Conservation (phyloP, 2,797 vertebrate species). For the Crax fasciolata region DNA sequence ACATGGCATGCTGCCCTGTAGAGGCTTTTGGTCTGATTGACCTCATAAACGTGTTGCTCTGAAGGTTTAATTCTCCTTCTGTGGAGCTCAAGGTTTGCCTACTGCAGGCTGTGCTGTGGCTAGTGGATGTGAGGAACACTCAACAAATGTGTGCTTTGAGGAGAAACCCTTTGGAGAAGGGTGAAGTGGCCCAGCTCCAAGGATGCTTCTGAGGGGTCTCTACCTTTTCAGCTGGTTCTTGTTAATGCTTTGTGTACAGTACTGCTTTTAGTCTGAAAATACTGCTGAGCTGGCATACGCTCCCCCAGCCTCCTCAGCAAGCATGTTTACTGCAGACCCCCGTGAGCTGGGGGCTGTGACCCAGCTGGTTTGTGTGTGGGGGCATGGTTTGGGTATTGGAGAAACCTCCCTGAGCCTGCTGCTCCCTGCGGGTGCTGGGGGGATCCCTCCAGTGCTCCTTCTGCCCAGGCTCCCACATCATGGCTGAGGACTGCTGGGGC, state of each 20-base stretch:
- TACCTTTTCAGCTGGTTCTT: background rate
- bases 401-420: rapidly evolving
- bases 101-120: rapidly evolving
- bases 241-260: background rate
- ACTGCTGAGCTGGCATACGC: background rate
- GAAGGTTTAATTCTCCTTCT: background rate
- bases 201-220: background rate
- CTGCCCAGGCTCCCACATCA: rapidly evolving
- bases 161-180: background rate
- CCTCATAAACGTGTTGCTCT: background rate
- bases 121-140: rapidly evolving
- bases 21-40: rapidly evolving
- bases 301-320: background rate
- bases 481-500: background rate
- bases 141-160: background rate
- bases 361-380: too few relatives aligned
- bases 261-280: background rate
- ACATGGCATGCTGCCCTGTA: rapidly evolving
- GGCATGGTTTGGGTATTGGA: rapidly evolving
- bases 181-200: background rate
- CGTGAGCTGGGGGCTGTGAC: rapidly evolving
- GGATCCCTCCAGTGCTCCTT: background rate
- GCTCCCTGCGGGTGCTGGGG: rapidly evolving
- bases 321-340: background rate
- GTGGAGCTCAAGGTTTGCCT: background rate